These are phyloP conservation scores for Drosophila saltans DNA, from an alignment of 1,140 invertebrate genomes.

Conservation along the genomic window DNA sequence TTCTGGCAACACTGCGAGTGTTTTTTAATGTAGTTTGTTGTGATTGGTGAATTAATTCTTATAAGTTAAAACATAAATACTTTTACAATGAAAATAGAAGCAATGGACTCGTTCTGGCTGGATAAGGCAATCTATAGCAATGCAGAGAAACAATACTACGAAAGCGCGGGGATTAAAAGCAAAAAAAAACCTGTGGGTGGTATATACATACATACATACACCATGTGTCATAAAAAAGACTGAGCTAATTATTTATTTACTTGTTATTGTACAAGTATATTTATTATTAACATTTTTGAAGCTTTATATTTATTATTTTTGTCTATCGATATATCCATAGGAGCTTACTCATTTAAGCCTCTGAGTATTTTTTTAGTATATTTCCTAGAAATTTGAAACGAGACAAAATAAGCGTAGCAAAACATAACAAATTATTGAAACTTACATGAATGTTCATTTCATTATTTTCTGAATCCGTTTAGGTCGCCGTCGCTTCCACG, in stretches of 20 bases:
- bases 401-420: neutral
- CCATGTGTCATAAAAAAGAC: too few species aligned
- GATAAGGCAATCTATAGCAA: conserved; percentile 43
- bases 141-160: conserved; percentile 50
- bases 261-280: too few species aligned
- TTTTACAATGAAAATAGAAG: conserved; percentile 46
- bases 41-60: neutral
- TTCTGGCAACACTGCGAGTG: neutral
- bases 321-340: too few species aligned
- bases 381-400: neutral
- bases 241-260: too few species aligned
- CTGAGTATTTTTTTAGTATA: neutral
- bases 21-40: neutral
- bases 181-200: conserved; percentile 11
- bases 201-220: too few species aligned
- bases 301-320: too few species aligned
- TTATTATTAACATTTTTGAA: too few species aligned
- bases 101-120: conserved; percentile 47
- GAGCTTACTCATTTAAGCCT: too few species aligned
- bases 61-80: neutral
- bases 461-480: conserved; percentile 11
- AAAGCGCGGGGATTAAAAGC: neutral
- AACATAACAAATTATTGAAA: neutral
- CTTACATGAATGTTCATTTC: conserved; percentile 18
- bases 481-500: conserved; percentile 23